A percentile compares a stretch with the other conserved stretches of the same genome.
Evolutionary conservation across 2,797 vertebrate genomes (phyloP).

Genomic region (Rachycentron canadum): DNA sequence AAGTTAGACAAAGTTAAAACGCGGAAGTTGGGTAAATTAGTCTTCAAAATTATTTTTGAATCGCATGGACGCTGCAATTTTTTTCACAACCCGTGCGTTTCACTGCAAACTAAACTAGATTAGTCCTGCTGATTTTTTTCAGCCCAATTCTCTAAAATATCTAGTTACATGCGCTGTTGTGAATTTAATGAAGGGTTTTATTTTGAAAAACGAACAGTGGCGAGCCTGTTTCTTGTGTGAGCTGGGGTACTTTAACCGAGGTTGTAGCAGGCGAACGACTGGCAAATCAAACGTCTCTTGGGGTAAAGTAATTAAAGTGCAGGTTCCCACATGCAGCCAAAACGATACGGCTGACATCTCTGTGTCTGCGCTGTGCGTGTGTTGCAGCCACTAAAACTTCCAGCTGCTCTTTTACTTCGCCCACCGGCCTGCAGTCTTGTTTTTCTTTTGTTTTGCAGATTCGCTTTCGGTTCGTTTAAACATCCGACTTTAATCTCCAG

Average conservation of each 20-base stretch:
- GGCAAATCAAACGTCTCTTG: background rate
- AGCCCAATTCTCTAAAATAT: fast-evolving
- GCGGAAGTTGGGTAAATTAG: background rate
- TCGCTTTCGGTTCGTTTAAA: background rate
- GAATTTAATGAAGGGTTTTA: constrained; percentile 4
- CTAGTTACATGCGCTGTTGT: fast-evolving
- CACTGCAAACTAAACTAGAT: fast-evolving
- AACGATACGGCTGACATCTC: too few relatives aligned
- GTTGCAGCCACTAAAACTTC: background rate
- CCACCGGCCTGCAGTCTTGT: too few relatives aligned
- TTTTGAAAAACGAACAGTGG: constrained; percentile 40
- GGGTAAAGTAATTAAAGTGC: background rate
- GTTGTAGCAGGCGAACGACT: background rate
- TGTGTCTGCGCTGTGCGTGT: background rate
- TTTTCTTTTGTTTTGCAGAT: constrained; percentile 4
- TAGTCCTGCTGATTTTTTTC: too few relatives aligned
- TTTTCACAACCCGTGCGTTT: fast-evolving
- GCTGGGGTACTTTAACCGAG: background rate
- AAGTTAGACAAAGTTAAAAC: background rate
- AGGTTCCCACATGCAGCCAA: fast-evolving
- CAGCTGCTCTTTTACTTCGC: too few relatives aligned
- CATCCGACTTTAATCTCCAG: fast-evolving
- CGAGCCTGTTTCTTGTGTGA: fast-evolving
- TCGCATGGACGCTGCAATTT: fast-evolving
- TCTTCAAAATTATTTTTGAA: constrained; percentile 55